A percentile compares a stretch with the other conserved stretches of the same genome.
These are phyloP conservation scores for Aurelia aurita DNA, from an alignment of 30 jellyfish, hydroid and myxozoan genomes.

Conservation along the genomic window DNA sequence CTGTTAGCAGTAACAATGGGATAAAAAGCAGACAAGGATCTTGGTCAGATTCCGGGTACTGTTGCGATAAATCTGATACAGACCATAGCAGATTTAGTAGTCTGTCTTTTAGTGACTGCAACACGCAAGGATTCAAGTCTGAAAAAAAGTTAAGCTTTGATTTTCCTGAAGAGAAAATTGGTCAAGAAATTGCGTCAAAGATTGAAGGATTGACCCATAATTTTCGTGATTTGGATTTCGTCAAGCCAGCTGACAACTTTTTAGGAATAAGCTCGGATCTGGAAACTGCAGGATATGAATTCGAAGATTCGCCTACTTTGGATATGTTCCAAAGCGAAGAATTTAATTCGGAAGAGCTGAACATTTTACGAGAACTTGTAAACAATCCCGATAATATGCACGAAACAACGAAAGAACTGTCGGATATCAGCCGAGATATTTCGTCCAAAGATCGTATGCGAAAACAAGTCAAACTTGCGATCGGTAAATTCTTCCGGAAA, in stretches of 20 bases:
- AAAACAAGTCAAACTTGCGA: not conserved
- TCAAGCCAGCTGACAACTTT: not conserved
- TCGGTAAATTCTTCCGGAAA: slow-evolving; percentile 31
- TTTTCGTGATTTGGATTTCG: not conserved
- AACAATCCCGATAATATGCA: slow-evolving; percentile 59
- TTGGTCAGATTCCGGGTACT: slow-evolving; percentile 74
- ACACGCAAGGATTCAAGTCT: not conserved
- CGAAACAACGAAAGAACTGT: slow-evolving; percentile 69
- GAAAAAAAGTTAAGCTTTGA: not conserved
- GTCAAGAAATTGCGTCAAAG: not conserved
- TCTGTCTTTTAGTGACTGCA: slow-evolving; percentile 56
- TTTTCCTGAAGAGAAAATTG: not conserved
- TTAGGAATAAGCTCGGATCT: not conserved
- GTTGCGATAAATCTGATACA: slow-evolving; percentile 58
- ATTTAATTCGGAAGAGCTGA: slow-evolving; percentile 37
- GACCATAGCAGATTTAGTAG: slow-evolving; percentile 69
- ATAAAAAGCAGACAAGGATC: slow-evolving; percentile 54
- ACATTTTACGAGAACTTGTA: slow-evolving; percentile 16
- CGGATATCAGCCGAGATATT: slow-evolving; percentile 58
- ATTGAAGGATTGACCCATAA: not conserved
- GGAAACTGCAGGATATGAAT: not conserved
- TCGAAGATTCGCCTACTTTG: not conserved
- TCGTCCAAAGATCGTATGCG: not conserved
- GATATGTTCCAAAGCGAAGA: slow-evolving; percentile 1
- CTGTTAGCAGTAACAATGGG: too few species aligned